Evolutionary conservation across 2,888 invertebrate species (phyloP).

Genomic region (Acanthosoma haemorrhoidale): DNA sequence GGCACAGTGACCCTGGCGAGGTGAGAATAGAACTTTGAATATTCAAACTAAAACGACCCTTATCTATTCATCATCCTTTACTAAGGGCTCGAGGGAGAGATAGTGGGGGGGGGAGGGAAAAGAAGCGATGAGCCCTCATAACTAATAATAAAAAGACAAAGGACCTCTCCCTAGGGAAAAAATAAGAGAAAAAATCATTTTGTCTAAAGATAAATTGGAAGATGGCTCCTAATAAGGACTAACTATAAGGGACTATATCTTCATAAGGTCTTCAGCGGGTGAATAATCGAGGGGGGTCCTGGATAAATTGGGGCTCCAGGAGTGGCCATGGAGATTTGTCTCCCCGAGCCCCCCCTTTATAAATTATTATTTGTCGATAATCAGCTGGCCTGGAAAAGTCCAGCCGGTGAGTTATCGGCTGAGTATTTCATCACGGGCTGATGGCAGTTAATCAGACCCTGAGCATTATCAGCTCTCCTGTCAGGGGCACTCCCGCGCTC

Average conservation of each 20-base stretch:
- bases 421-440: neutral
- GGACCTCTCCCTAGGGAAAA: neutral
- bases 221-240: neutral
- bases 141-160: no score
- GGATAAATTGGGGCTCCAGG: neutral
- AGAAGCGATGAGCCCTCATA: no score
- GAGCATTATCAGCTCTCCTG: conserved; percentile 9
- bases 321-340: neutral
- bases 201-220: neutral
- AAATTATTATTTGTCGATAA: conserved; percentile 2
- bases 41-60: no score
- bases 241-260: conserved; percentile 2
- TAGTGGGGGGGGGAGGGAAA: no score
- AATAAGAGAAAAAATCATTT: neutral
- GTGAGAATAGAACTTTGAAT: no score
- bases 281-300: neutral
- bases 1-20: no score
- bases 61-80: no score
- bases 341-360: neutral
- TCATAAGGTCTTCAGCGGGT: neutral
- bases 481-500: neutral
- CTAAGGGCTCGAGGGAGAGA: no score
- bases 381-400: neutral
- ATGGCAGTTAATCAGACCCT: neutral
- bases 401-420: neutral